Base-by-base conservation (phyloP, 2,888 invertebrate species). In the Amiota communis region DNA sequence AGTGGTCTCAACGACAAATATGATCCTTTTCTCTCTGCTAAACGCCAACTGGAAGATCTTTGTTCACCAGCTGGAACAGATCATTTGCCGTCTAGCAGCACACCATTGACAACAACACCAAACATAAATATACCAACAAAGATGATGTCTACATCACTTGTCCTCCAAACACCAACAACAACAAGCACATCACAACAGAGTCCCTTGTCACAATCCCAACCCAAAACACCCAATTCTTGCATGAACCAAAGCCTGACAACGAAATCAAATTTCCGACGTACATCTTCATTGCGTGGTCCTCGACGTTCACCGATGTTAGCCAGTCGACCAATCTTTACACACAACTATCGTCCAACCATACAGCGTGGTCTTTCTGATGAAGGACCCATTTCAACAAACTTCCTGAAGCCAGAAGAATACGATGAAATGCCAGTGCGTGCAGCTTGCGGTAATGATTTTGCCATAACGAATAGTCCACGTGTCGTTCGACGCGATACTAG, bases 41-140 rank as follows among this genome's bases (percentile, higher is more conserved):
- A 95, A 90, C 93, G 93, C 78, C 96, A 96, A 90, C 93, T 96
- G 91, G 93, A 94, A 90, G 95, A 96, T 86, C 92, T 96, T 51
- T 93, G 95, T 90, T 93, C 93, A 70, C 92, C 93, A 75, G 93
- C 93, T 9, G 71, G 71, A 77, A 74, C 82, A 80, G 71, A 76
- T n/a, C 75, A 76, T 68, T 79, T 51, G 47, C 56, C 71, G 59
- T n/a, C n/a, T n/a, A 48, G 71, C 20, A 79, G 83, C 68, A 84
- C 82, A 59, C 88, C 87, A 15, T 80, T 86, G 64, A 86, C 82
- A 47, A 75, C 76, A 64, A 78, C 77, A 75, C 79, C 77, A 8
- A 65, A 59, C n/a, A 13, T 12, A n/a, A 36, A 13, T 13, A 46
- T 63, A 15, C 63, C 63, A 36, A 8, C 15, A 46, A 63, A 59